A percentile compares a stretch with the other conserved stretches of the same genome.
phyloP scores from a whole-genome alignment of 2,888 invertebrate genomes.

The Pinctada fucata region DNA sequence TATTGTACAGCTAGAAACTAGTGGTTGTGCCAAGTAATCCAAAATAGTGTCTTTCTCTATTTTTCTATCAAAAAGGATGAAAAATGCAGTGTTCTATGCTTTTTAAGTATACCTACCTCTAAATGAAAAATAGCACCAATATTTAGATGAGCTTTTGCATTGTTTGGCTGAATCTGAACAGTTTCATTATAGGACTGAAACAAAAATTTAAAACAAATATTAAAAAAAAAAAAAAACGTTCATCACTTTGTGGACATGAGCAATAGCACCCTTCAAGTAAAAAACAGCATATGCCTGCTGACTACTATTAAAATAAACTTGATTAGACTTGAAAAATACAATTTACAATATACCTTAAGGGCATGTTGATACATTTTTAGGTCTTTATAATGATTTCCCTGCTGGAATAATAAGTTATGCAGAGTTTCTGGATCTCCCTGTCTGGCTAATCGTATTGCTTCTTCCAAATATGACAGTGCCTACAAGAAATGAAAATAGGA shows the following conservation, averaged over 20 bases:
- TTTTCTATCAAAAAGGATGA: too few relatives aligned
- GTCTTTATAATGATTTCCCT: slow-evolving; percentile 62
- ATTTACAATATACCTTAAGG: slow-evolving; percentile 41
- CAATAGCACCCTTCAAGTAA: background rate
- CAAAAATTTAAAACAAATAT: slow-evolving; percentile 16
- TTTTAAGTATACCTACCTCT: slow-evolving; percentile 43
- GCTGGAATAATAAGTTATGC: slow-evolving; percentile 48
- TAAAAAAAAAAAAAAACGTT: background rate
- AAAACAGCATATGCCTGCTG: background rate
- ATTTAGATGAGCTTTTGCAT: slow-evolving; percentile 54
- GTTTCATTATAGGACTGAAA: slow-evolving; percentile 56
- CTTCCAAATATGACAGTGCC: slow-evolving; percentile 49
- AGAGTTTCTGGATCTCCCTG: slow-evolving; percentile 23
- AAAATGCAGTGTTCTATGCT: too few relatives aligned
- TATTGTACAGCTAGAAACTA: too few relatives aligned
- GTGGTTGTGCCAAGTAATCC: too few relatives aligned
- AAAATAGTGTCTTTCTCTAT: too few relatives aligned
- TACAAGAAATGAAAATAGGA: slow-evolving; percentile 17
- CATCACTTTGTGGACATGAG: background rate
- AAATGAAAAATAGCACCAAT: slow-evolving; percentile 61
- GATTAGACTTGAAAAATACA: background rate
- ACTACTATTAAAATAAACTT: too few relatives aligned
- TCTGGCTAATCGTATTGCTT: slow-evolving; percentile 38
- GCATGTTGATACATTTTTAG: slow-evolving; percentile 48
- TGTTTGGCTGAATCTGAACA: slow-evolving; percentile 40